Conservation (phyloP, 1,140 invertebrate species). For the Bombus waltoni region DNA sequence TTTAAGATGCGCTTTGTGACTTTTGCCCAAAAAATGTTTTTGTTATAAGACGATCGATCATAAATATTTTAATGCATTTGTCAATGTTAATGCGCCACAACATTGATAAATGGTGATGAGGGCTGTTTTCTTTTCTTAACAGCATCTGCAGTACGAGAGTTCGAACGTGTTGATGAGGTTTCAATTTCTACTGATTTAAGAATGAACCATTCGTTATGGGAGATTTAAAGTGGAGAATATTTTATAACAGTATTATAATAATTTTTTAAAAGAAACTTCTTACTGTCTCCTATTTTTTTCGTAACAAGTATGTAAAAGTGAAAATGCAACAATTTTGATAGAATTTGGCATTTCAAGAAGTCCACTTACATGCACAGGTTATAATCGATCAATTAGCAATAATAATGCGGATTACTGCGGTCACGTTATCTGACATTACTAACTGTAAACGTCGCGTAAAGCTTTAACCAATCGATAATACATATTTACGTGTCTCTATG, state of each 20-base stretch:
- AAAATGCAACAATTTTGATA: neutral
- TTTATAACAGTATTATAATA: neutral
- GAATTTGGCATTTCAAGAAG: neutral
- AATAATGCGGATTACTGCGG: neutral
- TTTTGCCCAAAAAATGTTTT: neutral
- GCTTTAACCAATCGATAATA: neutral
- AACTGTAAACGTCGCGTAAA: neutral
- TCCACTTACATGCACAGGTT: neutral
- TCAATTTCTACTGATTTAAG: neutral
- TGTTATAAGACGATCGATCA: neutral
- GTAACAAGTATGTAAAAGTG: neutral
- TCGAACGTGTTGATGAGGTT: neutral
- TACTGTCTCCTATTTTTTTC: neutral
- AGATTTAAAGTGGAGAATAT: no score
- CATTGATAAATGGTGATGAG: constrained; percentile 13
- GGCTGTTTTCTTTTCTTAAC: neutral
- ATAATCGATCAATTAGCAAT: neutral
- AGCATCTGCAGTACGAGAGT: neutral
- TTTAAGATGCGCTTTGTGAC: neutral
- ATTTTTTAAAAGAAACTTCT: neutral
- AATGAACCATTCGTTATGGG: neutral
- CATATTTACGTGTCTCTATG: neutral
- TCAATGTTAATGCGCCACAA: neutral
- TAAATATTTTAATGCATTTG: constrained; percentile 10
- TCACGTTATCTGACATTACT: neutral